phyloP scores from a whole-genome alignment of 2,113 vertebrate genomes.

The Puma concolor region DNA sequence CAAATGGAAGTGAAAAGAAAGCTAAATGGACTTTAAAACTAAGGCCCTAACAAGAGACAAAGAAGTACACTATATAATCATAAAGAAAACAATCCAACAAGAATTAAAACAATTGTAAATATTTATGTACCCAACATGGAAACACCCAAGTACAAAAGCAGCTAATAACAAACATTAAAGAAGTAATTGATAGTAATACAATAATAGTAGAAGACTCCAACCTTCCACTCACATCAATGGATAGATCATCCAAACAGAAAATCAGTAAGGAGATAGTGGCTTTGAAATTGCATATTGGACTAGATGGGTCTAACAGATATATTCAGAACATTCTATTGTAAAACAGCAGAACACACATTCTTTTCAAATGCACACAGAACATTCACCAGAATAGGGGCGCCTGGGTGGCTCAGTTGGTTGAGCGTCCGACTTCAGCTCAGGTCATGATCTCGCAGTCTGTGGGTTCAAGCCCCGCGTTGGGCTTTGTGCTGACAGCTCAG shows the following conservation, averaged over 20 bases:
- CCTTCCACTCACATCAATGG: not conserved
- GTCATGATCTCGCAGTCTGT: too few relatives aligned
- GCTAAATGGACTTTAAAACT: not conserved
- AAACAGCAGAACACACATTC: not conserved
- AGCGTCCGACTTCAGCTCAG: too few relatives aligned
- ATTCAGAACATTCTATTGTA: not conserved
- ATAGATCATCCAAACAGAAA: not conserved
- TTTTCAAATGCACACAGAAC: not conserved
- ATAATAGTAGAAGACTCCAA: not conserved
- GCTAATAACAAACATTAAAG: not conserved
- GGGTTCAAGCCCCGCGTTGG: too few relatives aligned
- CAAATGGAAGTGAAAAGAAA: not conserved
- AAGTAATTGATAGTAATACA: not conserved
- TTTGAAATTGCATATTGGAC: not conserved
- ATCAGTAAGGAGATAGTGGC: not conserved
- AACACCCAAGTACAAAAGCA: not conserved
- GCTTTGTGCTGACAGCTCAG: too few relatives aligned
- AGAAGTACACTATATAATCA: not conserved
- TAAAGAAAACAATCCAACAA: not conserved
- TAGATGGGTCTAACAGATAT: not conserved
- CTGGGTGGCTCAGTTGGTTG: too few relatives aligned
- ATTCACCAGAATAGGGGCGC: not conserved
- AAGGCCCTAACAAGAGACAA: not conserved
- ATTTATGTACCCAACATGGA: not conserved
- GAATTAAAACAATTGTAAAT: not conserved